Conservation (phyloP, 1,140 invertebrate species). For the Bradynema listronoti region DNA sequence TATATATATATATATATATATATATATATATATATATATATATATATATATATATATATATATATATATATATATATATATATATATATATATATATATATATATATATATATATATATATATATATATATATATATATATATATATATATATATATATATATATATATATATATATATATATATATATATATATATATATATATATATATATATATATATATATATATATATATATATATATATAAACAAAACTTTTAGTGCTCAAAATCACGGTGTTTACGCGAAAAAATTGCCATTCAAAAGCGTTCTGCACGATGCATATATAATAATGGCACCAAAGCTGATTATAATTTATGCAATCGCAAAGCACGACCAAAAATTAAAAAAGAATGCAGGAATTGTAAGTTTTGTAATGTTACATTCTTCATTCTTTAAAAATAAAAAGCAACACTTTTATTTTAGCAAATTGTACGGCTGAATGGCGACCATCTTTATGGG, state of each 20-base stretch:
- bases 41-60: too few species aligned
- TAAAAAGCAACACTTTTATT: neutral
- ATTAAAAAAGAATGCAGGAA: slow-evolving; percentile 48
- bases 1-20: too few species aligned
- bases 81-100: too few species aligned
- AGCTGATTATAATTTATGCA: slow-evolving; percentile 40
- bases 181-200: too few species aligned
- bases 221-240: too few species aligned
- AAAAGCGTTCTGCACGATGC: slow-evolving; percentile 41
- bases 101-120: too few species aligned
- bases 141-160: too few species aligned
- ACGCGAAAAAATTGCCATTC: slow-evolving; percentile 6
- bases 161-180: too few species aligned
- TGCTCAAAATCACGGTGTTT: slow-evolving; percentile 38
- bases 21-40: too few species aligned
- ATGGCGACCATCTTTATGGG: slow-evolving; percentile 39
- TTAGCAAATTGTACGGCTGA: slow-evolving; percentile 40
- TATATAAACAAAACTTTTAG: slow-evolving; percentile 31
- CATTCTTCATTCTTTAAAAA: neutral
- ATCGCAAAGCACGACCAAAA: slow-evolving; percentile 47
- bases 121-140: too few species aligned
- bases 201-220: too few species aligned
- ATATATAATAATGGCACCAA: slow-evolving; percentile 46
- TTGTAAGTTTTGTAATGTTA: slow-evolving; percentile 18
- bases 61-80: too few species aligned